phyloP scores from a whole-genome alignment of 37 sponge, comb jelly and placozoan genomes.

The Eunapius fragilis region DNA sequence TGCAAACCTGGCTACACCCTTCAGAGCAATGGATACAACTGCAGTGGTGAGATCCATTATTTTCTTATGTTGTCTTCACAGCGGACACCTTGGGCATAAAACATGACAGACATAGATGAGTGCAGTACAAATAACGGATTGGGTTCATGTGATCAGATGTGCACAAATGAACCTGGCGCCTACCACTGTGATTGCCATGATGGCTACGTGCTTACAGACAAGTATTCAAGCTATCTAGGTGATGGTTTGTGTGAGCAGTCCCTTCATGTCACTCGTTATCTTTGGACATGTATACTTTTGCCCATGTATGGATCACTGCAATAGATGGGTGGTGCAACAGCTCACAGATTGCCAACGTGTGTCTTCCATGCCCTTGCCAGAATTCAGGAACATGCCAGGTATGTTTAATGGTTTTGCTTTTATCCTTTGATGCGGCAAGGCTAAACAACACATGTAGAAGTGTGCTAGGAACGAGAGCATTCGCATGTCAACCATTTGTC shows the following conservation, averaged over 20 bases:
- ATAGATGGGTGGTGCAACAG: neutral
- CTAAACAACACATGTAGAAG: neutral
- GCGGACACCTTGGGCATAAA: neutral
- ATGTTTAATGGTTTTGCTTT: neutral
- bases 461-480: neutral
- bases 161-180: neutral
- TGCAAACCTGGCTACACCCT: neutral
- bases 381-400: neutral
- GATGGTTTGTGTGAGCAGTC: too few species aligned
- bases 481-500: neutral
- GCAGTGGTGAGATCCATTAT: neutral
- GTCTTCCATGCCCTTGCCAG: neutral
- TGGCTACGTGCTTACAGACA: neutral
- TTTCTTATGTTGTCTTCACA: too few species aligned
- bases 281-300: neutral
- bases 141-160: neutral
- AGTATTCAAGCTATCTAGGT: neutral
- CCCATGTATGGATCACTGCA: too few species aligned
- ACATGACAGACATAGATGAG: neutral
- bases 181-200: neutral
- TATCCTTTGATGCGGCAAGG: neutral
- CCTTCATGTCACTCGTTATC: too few species aligned
- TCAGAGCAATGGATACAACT: neutral
- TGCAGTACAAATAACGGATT: neutral
- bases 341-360: neutral